Evolutionary conservation across 2,888 invertebrate species (phyloP).

Genomic region (Dryobota labecula): DNA sequence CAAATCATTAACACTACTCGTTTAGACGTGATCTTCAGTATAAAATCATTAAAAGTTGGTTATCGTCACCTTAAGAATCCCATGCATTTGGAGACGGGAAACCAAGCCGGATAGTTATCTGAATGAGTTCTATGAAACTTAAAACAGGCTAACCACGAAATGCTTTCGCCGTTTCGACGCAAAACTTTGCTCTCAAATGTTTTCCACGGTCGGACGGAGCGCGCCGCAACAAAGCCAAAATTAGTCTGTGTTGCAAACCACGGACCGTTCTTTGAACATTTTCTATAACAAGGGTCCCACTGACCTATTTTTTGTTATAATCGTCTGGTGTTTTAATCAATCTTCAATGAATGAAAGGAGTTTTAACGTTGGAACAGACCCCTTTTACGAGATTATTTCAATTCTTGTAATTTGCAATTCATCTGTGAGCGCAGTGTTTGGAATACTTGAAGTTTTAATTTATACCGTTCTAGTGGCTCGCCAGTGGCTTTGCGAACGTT

Average conservation of each 20-base stretch:
- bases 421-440: constrained; percentile 55
- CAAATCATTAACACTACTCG: no score
- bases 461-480: constrained; percentile 56
- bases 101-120: constrained; percentile 28
- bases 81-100: constrained; percentile 33
- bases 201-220: constrained; percentile 62
- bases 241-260: constrained; percentile 68
- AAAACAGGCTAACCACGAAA: constrained; percentile 65
- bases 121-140: constrained; percentile 60
- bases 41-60: no score
- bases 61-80: constrained; percentile 33
- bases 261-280: constrained; percentile 66
- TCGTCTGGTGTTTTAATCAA: constrained; percentile 68
- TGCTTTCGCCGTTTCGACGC: constrained; percentile 59
- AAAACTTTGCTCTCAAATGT: constrained; percentile 67
- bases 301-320: constrained; percentile 70
- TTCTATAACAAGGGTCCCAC: constrained; percentile 59
- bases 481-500: constrained; percentile 44
- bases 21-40: no score
- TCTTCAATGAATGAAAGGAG: constrained; percentile 64
- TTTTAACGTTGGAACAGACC: constrained; percentile 58
- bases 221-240: constrained; percentile 73
- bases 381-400: constrained; percentile 64
- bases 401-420: constrained; percentile 67
- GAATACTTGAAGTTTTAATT: constrained; percentile 59